Evolutionary conservation across 2,888 invertebrate species (phyloP).

Genomic region (Limenitis arthemis): DNA sequence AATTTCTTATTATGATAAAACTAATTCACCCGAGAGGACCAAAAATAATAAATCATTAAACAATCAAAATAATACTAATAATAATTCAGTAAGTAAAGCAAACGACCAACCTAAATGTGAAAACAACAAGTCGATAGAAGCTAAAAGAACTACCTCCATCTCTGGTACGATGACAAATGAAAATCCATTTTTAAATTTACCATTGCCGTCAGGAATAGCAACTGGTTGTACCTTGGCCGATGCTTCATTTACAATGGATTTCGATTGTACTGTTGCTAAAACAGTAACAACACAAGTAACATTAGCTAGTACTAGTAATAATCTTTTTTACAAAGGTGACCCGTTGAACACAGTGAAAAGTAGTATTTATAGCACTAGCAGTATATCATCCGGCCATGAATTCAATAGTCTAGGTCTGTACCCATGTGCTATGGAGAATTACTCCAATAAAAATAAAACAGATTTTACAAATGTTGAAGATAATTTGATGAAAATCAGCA

Average conservation of each 20-base stretch:
- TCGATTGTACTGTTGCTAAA: constrained; percentile 56
- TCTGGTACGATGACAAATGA: constrained; percentile 34
- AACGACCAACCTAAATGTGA: constrained; percentile 40
- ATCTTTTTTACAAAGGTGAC: constrained; percentile 60
- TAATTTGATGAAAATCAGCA: constrained; percentile 62
- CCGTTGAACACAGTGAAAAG: constrained; percentile 55
- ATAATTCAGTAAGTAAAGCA: constrained; percentile 33
- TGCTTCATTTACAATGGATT: constrained; percentile 50
- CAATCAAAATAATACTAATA: constrained; percentile 25
- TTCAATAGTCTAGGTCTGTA: constrained; percentile 60
- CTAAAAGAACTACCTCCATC: constrained; percentile 33
- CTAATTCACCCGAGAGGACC: constrained; percentile 15
- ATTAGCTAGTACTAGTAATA: constrained; percentile 43
- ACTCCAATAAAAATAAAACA: constrained; percentile 53
- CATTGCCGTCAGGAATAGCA: constrained; percentile 51
- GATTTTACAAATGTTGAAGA: constrained; percentile 59
- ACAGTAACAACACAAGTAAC: constrained; percentile 42
- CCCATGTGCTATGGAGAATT: constrained; percentile 66
- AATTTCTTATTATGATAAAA: constrained; percentile 41
- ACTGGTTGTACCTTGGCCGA: constrained; percentile 47
- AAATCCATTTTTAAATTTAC: constrained; percentile 56
- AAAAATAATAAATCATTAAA: not conserved
- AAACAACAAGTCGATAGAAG: constrained; percentile 35
- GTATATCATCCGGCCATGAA: constrained; percentile 58
- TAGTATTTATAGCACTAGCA: constrained; percentile 62